Percentiles rank a stretch among this genome's conserved stretches.
These are phyloP conservation scores for Eledona agricola DNA, from an alignment of 2,888 invertebrate species.

Conservation along the genomic window DNA sequence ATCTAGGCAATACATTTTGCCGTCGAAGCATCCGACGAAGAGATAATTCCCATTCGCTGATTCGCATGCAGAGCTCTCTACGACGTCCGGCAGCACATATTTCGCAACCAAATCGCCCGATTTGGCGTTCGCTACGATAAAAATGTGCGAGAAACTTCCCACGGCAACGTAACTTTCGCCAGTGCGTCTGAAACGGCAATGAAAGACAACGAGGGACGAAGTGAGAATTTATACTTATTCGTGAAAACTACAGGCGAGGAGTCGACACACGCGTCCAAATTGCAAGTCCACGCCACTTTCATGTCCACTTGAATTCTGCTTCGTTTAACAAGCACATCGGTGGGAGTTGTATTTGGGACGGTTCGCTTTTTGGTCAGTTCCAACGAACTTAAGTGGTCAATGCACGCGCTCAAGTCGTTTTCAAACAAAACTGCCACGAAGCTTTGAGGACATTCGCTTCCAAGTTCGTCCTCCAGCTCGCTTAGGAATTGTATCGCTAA, in stretches of 20 bases:
- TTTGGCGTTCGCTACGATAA: slow-evolving; percentile 68
- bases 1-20: slow-evolving; percentile 73
- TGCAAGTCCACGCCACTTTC: slow-evolving; percentile 65
- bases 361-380: too few species aligned
- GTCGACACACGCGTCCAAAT: slow-evolving; percentile 85
- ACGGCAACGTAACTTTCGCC: too few species aligned
- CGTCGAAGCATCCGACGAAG: slow-evolving; percentile 82
- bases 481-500: slow-evolving; percentile 71
- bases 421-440: slow-evolving; percentile 68
- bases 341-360: not conserved
- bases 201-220: slow-evolving; percentile 12
- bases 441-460: slow-evolving; percentile 57
- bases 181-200: slow-evolving; percentile 39
- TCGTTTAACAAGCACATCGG: slow-evolving; percentile 47
- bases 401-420: slow-evolving; percentile 59
- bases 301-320: slow-evolving; percentile 18
- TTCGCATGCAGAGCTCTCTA: slow-evolving; percentile 69
- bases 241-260: slow-evolving; percentile 72
- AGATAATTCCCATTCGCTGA: slow-evolving; percentile 63
- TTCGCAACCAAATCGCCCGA: slow-evolving; percentile 65
- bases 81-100: slow-evolving; percentile 70
- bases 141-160: slow-evolving; percentile 79
- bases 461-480: slow-evolving; percentile 63
- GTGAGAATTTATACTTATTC: slow-evolving; percentile 59
- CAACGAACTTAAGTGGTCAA: slow-evolving; percentile 24